A percentile compares a stretch with the other conserved stretches of the same genome.
These are phyloP conservation scores for Rattus rattus DNA, from an alignment of 2,113 vertebrate species.

Conservation along the genomic window DNA sequence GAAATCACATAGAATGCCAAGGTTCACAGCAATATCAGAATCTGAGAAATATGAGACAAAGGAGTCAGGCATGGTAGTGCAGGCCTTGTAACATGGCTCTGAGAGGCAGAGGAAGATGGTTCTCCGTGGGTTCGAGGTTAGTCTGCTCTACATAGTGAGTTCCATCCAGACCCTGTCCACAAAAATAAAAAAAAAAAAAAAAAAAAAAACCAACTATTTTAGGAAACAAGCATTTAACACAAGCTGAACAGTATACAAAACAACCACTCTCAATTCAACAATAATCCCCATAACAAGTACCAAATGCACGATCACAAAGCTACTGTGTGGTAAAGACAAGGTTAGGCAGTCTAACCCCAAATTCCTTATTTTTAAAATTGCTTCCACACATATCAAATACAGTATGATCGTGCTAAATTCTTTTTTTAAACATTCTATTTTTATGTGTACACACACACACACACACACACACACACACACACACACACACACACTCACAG, in stretches of 20 bases:
- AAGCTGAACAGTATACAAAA: neutral
- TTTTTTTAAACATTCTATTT: neutral
- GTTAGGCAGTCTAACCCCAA: neutral
- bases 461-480: neutral
- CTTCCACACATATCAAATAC: neutral
- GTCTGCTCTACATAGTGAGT: neutral
- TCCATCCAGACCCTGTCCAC: neutral
- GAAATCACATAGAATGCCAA: neutral
- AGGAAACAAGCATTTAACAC: conserved; percentile 5
- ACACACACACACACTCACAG: neutral
- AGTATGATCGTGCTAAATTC: neutral
- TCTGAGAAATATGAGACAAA: neutral
- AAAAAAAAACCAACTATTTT: neutral
- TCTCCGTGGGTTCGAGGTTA: neutral
- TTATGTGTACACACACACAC: neutral
- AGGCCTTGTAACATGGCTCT: neutral
- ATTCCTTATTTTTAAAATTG: neutral
- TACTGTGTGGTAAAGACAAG: neutral
- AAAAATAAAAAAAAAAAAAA: neutral
- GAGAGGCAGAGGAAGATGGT: neutral
- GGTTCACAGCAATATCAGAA: conserved; percentile 10
- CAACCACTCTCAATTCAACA: neutral
- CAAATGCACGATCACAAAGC: neutral
- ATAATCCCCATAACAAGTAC: neutral
- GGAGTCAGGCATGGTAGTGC: neutral